Base-by-base conservation (phyloP, 2,113 vertebrate genomes). In the Vireo altiloquus region DNA sequence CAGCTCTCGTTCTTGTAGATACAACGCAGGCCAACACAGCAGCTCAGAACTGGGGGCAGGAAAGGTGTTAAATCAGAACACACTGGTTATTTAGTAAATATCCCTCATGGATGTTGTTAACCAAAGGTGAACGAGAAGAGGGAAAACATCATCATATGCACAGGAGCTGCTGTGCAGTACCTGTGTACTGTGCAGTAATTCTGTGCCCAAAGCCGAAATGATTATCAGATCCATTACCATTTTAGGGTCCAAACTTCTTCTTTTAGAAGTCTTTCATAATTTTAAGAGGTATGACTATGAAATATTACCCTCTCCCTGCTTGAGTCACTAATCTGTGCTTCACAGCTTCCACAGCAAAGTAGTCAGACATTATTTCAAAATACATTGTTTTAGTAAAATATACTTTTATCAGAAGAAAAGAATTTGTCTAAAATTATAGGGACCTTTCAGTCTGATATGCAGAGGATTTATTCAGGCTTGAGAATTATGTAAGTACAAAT, bases 401-500 rank as follows among this genome's bases (percentile, higher is more conserved):
- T 35, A 77, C 49, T 91, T 96, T 49, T 60, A 35, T 64, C 53
- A 82, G 53, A 94, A 74, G 78, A 82, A 80, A 97, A 65, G 0
- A 25, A 72, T 13, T 44, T 81, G 10, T 85, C 82, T 85, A 54
- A 91, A 90, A 68, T 94, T 56, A 54, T 35, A 66, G 30, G 23
- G 46, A 94, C 49, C 15, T 50, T 39, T 82, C 71, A 88, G 14
- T 31, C 74, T 93, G 68, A 64, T 14, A n/a, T 44, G 75, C 46
- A 84, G 66, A 93, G 57, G 30, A 90, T 63, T 93, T 90, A n/a
- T 75, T 22, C 39, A 46, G 53, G 9, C 82, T 66, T 88, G 63
- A 59, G 50, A 93, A 72, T 82, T 86, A 49, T 19, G 21, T 46
- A 89, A 91, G 76, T 59, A 89, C 64, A 95, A 96, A 95, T 64